Conservation (phyloP, 2,113 vertebrate genomes). For the Arizona elegans region DNA sequence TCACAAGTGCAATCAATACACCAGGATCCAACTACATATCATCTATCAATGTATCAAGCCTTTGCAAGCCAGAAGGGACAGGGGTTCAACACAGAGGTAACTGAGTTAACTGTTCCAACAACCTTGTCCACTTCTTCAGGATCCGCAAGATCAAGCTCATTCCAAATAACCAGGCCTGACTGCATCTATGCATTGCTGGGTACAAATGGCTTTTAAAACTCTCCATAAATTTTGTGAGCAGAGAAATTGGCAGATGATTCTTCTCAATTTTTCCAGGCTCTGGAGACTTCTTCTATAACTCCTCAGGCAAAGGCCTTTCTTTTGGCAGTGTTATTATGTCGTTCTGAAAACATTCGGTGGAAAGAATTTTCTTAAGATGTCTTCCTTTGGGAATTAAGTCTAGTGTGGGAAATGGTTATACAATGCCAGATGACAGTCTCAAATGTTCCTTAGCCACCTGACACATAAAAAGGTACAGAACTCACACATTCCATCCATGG, state of each 20-base stretch:
- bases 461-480: neutral
- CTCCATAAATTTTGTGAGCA: neutral
- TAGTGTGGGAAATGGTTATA: neutral
- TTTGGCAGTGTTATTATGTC: neutral
- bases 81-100: neutral
- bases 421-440: neutral
- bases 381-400: neutral
- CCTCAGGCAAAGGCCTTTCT: neutral
- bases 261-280: neutral
- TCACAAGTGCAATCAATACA: neutral
- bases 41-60: neutral
- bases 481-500: neutral
- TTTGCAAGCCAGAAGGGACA: neutral
- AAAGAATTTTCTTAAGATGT: neutral
- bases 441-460: neutral
- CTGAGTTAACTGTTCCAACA: neutral
- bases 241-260: neutral
- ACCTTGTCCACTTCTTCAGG: neutral
- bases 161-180: neutral
- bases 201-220: neutral
- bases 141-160: neutral
- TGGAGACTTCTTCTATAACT: neutral
- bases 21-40: neutral
- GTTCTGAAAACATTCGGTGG: neutral
- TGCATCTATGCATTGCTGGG: neutral